Evolutionary conservation across 2,888 invertebrate species (phyloP), one percentile per base, ranked within the genome.

Genomic region (Augiades crinisus): DNA sequence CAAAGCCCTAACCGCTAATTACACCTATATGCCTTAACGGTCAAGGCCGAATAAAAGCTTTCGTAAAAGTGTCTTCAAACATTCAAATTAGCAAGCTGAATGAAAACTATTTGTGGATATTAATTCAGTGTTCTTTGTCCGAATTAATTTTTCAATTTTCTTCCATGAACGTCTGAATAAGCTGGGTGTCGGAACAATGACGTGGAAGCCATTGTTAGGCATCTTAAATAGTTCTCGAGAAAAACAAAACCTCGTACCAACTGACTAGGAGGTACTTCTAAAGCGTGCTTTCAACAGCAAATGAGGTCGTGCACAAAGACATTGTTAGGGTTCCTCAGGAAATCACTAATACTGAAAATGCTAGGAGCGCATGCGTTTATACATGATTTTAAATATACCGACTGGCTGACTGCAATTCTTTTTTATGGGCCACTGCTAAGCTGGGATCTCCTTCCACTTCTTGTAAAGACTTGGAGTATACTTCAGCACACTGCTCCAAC

Each of bases 291-390:
- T 80, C 76, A 77, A 62, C 61, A 75, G 21, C 30, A 47, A 81
- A 80, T 74, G 80, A 80, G 81, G 81, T 80, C 82, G 78, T 70
- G 74, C 73, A 78, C 75, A 75, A 78, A 77, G 75, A 74, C 76
- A 79, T 78, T 77, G 77, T 81, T 80, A 79, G 72, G 62, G 65
- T 66, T 77, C 74, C 78, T 75, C 71, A 67, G 73, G 69, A 78
- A 71, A 80, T 78, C 78, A 78, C 73, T 74, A 76, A 63, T 66
- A 57, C 63, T 58, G 54, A 63, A 53, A 59, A 58, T 62, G 44
- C 10, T 24, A 19, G 19, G 5, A 19, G 19, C 5, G 19, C 19
- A 19, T 19, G 19, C 5, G 19, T n/a, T n/a, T n/a, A n/a, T n/a
- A n/a, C n/a, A n/a, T n/a, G n/a, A n/a, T n/a, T n/a, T n/a, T n/a